Evolutionary conservation across 2,113 vertebrate genomes (phyloP), one percentile per base, ranked within the genome.

Genomic region (Neoarius graeffei): DNA sequence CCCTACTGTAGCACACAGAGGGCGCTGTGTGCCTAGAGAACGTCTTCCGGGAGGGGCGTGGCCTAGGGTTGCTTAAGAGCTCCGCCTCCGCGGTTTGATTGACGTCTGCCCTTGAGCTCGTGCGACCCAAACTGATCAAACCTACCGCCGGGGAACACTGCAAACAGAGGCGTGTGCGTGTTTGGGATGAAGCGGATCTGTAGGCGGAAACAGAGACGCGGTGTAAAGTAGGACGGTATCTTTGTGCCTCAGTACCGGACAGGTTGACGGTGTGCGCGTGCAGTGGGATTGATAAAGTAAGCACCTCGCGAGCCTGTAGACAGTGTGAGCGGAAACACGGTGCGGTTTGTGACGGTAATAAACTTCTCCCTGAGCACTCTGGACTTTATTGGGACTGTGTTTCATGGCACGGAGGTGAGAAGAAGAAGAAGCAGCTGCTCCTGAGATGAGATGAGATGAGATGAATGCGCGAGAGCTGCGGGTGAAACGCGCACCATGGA

Each of bases 91-190:
- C 1, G 23, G 15, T 10, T 87, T 91, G 89, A 91, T 90, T 89
- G 90, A 91, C 91, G 92, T 90, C 85, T 17, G 92, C 90, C 91
- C 92, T 84, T 86, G 79, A 85, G 88, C 86, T 59, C 66, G 3
- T 42, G 42, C 27, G 9, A 57, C 79, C 69, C 67, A 35, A 69
- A 57, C 50, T 35, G 81, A 67, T 67, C 48, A 86, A 77, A 81
- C 64, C 52, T 81, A 81, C 59, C 54, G 79, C 60, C 57, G 42
- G 35, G 48, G 74, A 80, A 14, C 56, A 62, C 2, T 3, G 35
- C 35, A 3, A 14, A 5, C 4, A 14, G 13, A 2, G 23, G 25
- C 1, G 7, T 6, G 13, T 1, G 66, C 1, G 66, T 0, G 60
- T 7, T 6, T 2, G 27, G 20, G 52, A 9, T 17, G 54, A 80